A percentile compares a stretch with the other conserved stretches of the same genome.
Conservation (phyloP, 2,797 vertebrate species). For the Poecilia gillii region DNA sequence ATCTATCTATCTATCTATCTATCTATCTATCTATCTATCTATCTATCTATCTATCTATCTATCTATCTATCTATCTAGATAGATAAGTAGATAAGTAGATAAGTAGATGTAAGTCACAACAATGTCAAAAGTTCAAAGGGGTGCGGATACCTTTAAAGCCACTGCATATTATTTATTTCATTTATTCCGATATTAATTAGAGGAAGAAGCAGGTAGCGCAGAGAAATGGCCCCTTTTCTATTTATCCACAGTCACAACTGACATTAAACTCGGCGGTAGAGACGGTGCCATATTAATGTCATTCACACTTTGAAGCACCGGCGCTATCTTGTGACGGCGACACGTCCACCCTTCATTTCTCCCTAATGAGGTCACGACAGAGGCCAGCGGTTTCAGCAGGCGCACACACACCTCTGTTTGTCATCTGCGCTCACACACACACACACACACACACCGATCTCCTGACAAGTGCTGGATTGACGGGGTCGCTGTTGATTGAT, state of each 20-base stretch:
- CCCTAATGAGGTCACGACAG: slow-evolving; percentile 81
- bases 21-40: too few species aligned
- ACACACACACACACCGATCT: slow-evolving; percentile 25
- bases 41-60: too few species aligned
- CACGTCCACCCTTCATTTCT: slow-evolving; percentile 81
- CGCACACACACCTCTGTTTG: slow-evolving; percentile 48
- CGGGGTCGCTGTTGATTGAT: slow-evolving; percentile 85
- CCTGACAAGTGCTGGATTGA: slow-evolving; percentile 68
- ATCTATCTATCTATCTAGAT: too few species aligned
- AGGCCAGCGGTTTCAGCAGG: slow-evolving; percentile 71
- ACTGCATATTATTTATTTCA: slow-evolving; percentile 75
- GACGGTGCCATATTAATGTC: slow-evolving; percentile 72
- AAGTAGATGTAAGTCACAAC: too few species aligned
- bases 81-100: too few species aligned
- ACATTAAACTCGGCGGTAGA: slow-evolving; percentile 56
- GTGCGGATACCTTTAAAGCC: not conserved
- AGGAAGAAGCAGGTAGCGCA: slow-evolving; percentile 57
- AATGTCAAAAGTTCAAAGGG: not conserved
- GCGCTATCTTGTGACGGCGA: slow-evolving; percentile 74
- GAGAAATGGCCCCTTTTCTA: slow-evolving; percentile 48
- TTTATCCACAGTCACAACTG: slow-evolving; percentile 53
- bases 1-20: too few species aligned
- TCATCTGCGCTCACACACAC: slow-evolving; percentile 10
- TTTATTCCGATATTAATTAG: slow-evolving; percentile 78
- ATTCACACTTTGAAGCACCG: slow-evolving; percentile 74